phyloP scores from a whole-genome alignment of 2,888 invertebrate species.

The Cantharis flavilabris region DNA sequence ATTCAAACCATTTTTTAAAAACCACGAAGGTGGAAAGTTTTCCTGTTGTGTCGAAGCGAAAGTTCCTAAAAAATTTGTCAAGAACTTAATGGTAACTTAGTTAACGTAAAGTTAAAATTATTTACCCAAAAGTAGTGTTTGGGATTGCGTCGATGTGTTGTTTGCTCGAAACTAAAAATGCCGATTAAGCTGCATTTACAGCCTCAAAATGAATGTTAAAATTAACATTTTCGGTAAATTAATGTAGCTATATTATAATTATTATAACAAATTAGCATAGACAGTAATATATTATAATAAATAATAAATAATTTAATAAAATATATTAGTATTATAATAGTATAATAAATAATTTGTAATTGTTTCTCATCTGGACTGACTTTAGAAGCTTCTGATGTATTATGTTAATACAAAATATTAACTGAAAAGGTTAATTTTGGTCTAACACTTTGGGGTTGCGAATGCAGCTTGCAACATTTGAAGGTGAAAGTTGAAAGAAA shows the following conservation, averaged over 20 bases:
- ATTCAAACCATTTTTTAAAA: neutral
- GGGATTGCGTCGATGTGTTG: neutral
- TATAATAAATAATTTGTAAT: too few relatives aligned
- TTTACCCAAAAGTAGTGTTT: neutral
- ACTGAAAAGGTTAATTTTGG: neutral
- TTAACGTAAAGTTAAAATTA: neutral
- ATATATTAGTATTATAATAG: too few relatives aligned
- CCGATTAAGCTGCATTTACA: neutral
- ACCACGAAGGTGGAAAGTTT: neutral
- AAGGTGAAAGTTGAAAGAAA: neutral
- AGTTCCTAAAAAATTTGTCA: neutral
- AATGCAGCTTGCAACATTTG: neutral
- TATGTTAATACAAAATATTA: too few relatives aligned
- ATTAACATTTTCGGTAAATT: neutral
- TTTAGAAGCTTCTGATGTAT: too few relatives aligned
- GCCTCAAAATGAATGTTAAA: neutral
- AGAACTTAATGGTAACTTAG: neutral
- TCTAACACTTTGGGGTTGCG: neutral
- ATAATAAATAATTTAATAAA: too few relatives aligned
- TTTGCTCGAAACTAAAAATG: neutral
- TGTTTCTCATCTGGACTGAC: too few relatives aligned
- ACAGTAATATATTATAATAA: too few relatives aligned
- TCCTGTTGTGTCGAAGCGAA: neutral
- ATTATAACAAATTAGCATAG: too few relatives aligned
- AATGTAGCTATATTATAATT: too few relatives aligned